These are phyloP conservation scores for Hypolimnas misippus DNA, from an alignment of 2,888 invertebrate species.

Conservation along the genomic window DNA sequence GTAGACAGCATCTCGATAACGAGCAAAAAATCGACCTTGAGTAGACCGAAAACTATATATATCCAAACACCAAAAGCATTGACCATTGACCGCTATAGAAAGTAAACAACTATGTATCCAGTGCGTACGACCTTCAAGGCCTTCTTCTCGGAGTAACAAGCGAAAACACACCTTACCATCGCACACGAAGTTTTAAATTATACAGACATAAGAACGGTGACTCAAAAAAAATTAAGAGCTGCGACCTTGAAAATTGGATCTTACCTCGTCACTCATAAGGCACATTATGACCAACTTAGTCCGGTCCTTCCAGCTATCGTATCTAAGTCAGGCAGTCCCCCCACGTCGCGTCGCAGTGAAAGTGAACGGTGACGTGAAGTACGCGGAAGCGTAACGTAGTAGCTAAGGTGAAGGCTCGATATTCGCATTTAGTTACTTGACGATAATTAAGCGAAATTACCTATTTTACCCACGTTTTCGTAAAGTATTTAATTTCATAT, in stretches of 20 bases:
- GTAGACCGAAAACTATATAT: slow-evolving; percentile 50
- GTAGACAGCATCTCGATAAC: not conserved
- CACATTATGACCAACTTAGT: slow-evolving; percentile 46
- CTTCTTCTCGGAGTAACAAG: slow-evolving; percentile 52
- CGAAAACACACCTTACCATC: slow-evolving; percentile 43
- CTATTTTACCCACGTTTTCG: not conserved
- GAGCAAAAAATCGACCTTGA: slow-evolving; percentile 61
- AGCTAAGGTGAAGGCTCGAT: slow-evolving; percentile 68
- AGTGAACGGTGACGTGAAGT: slow-evolving; percentile 70
- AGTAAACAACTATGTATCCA: slow-evolving; percentile 68
- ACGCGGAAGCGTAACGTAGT: slow-evolving; percentile 72
- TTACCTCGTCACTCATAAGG: slow-evolving; percentile 53
- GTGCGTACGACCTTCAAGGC: slow-evolving; percentile 75
- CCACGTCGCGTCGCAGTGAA: slow-evolving; percentile 65
- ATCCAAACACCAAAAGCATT: slow-evolving; percentile 50
- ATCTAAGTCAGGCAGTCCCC: slow-evolving; percentile 55
- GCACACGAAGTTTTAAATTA: slow-evolving; percentile 51
- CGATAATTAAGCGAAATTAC: slow-evolving; percentile 19
- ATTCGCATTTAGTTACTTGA: slow-evolving; percentile 53
- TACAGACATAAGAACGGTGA: slow-evolving; percentile 42
- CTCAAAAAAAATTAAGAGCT: slow-evolving; percentile 44
- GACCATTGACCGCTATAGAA: slow-evolving; percentile 79
- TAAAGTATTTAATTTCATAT: not conserved
- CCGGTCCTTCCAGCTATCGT: slow-evolving; percentile 48
- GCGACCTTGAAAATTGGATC: slow-evolving; percentile 48